Percentiles rank a stretch among this genome's conserved stretches.
phyloP scores from a whole-genome alignment of 2,113 vertebrate genomes.

The Leptocoma aspasia region DNA sequence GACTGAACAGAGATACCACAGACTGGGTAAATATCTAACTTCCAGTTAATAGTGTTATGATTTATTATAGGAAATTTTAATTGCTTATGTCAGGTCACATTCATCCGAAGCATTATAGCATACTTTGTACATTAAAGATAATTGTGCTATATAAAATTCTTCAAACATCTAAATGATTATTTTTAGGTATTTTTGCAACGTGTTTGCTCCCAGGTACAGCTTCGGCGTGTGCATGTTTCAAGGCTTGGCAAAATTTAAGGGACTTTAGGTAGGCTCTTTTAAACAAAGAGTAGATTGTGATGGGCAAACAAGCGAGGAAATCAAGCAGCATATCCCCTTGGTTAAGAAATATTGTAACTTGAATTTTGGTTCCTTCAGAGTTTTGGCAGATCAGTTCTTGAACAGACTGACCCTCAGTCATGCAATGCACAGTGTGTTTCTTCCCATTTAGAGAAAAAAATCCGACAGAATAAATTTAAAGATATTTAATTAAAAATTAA shows the following conservation, averaged over 20 bases:
- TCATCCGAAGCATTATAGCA: not conserved
- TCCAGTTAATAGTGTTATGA: not conserved
- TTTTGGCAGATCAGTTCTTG: not conserved
- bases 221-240: not conserved
- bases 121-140: not conserved
- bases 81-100: not conserved
- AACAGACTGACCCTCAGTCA: not conserved
- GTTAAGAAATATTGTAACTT: not conserved
- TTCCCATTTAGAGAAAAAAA: not conserved
- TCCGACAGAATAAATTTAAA: not conserved
- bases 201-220: not conserved
- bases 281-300: not conserved
- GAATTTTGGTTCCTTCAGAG: not conserved
- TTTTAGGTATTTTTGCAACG: not conserved
- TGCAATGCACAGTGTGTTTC: not conserved
- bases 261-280: not conserved
- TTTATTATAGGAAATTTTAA: not conserved
- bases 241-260: not conserved
- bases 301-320: not conserved
- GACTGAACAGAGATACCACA: constrained; percentile 81
- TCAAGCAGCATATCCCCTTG: not conserved
- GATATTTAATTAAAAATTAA: not conserved
- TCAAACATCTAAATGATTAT: not conserved
- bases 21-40: constrained; percentile 69
- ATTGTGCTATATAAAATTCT: not conserved